Percentiles rank a stretch among this genome's conserved stretches.
These are phyloP conservation scores for Rafetus swinhoei DNA, from an alignment of 2,113 vertebrate genomes.

Conservation along the genomic window DNA sequence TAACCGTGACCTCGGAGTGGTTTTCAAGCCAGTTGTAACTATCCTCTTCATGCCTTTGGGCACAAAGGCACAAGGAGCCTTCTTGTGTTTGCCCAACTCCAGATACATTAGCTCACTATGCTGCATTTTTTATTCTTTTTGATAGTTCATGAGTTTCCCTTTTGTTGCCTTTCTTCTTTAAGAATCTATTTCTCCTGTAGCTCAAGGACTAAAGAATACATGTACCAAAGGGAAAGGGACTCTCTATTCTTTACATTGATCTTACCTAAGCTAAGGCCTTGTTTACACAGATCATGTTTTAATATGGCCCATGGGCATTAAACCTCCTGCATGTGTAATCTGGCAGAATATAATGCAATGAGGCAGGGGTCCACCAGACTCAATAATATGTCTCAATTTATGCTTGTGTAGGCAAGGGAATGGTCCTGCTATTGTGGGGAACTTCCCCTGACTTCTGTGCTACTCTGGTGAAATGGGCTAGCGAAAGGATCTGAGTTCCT, in stretches of 20 bases:
- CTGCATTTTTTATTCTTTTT: neutral
- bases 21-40: neutral
- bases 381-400: neutral
- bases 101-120: neutral
- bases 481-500: too few relatives aligned
- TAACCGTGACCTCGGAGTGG: neutral
- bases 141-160: neutral
- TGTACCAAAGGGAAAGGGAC: neutral
- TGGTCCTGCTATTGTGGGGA: too few relatives aligned
- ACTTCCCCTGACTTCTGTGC: too few relatives aligned
- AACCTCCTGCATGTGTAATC: neutral
- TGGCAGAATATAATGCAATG: slow-evolving; percentile 3
- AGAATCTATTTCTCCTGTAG: neutral
- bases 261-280: neutral
- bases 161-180: neutral
- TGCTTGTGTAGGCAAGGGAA: neutral
- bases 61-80: neutral
- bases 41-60: neutral
- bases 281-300: neutral
- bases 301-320: slow-evolving; percentile 19
- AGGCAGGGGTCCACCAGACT: slow-evolving; percentile 13
- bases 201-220: neutral
- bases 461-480: too few relatives aligned
- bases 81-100: neutral
- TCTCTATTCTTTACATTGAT: neutral